Evolutionary conservation across 1,140 invertebrate species (phyloP), one percentile per base, ranked within the genome.

Genomic region (Diorhabda elongata): DNA sequence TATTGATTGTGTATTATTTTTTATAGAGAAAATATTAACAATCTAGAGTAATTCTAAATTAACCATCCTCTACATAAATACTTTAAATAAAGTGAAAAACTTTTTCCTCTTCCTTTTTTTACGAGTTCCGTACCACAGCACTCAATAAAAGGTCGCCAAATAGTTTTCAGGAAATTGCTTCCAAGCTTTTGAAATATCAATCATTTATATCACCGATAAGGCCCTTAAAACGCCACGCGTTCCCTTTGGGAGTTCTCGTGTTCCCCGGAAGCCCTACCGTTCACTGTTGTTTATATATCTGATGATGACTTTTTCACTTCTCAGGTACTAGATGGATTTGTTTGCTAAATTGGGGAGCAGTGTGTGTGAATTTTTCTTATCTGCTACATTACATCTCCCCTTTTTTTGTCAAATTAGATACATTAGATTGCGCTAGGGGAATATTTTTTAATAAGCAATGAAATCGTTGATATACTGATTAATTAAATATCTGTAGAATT

Each of bases 271-370:
- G 45, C 42, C 58, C 65, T 41, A 67, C 44, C 47, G 45, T n/a
- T 63, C 9, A 44, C 52, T 57, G 64, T 58, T 44, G 59, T 42
- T 42, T 43, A 26, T 41, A n/a, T 67, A 67, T 67, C 65, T 43
- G 65, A 67, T 60, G 65, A 67, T 60, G 65, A 67, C 65, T 67
- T 67, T 66, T 67, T 58, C 63, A 56, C 43, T 64, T 63, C 56
- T 56, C 63, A 64, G 47, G 44, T 64, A 64, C 63, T 47, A 47
- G 63, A 52, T 11, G 4, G 63, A 64, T 56, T 52, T 64, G 61
- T 62, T 62, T n/a, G 61, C 43, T 44, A n/a, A 44, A 43, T 44
- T 62, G 42, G 3, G 61, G 61, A 41, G 47, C 41, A 58, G 56
- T 11, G 57, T 67, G 65, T 67, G 65, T 67, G 65, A 67, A 67